Percentiles rank a stretch among this genome's conserved stretches.
These are phyloP conservation scores for Spisula subtruncata DNA, from an alignment of 2,888 invertebrate species.

Conservation along the genomic window DNA sequence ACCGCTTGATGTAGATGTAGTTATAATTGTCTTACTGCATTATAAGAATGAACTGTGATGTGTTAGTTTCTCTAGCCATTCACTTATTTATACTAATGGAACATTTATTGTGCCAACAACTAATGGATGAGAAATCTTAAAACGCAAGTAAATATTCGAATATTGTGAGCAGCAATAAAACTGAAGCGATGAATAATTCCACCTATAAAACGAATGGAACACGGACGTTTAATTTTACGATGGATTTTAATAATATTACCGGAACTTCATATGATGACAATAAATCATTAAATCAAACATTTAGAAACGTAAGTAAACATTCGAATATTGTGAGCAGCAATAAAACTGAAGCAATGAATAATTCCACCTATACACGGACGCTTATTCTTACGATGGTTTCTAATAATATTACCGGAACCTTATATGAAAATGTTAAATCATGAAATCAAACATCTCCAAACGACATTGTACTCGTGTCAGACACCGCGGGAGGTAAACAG, in stretches of 20 bases:
- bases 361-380: background rate
- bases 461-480: background rate
- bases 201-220: background rate
- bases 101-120: background rate
- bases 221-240: background rate
- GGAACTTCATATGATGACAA: background rate
- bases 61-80: background rate
- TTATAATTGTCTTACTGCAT: background rate
- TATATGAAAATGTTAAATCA: background rate
- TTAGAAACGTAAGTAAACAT: background rate
- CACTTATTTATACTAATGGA: conserved; percentile 1
- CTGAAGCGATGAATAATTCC: background rate
- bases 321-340: background rate
- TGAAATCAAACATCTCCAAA: background rate
- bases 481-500: background rate
- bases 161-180: background rate
- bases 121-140: background rate
- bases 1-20: background rate
- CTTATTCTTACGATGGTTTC: background rate
- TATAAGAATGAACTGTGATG: conserved; percentile 11
- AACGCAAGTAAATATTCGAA: background rate
- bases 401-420: background rate
- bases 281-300: background rate
- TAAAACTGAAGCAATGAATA: background rate
- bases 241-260: background rate